Conservation (phyloP, 2,113 vertebrate genomes). For the Bos taurus region ARS-UCD2.0 NC_037332.1:53934001-53934500, state of each 20-base stretch:
- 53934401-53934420: not conserved
- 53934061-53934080: not conserved
- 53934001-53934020: not conserved
- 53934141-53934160: not conserved
- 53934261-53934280: too few species aligned
- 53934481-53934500: not conserved
- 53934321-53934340: too few species aligned
- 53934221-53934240: not conserved
- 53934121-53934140: not conserved
- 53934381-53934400: not conserved
- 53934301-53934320: too few species aligned
- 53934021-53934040: not conserved
- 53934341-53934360: rapidly evolving
- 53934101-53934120: not conserved
- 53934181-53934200: not conserved
- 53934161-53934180: not conserved
- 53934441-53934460: not conserved
- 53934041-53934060: not conserved
- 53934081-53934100: not conserved
- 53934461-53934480: not conserved
- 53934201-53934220: too few species aligned
- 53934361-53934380: too few species aligned
- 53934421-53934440: not conserved
- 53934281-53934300: too few species aligned
- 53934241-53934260: not conserved